Base-by-base conservation (phyloP, 2,888 invertebrate genomes). In the Flexamia atlantica region DNA sequence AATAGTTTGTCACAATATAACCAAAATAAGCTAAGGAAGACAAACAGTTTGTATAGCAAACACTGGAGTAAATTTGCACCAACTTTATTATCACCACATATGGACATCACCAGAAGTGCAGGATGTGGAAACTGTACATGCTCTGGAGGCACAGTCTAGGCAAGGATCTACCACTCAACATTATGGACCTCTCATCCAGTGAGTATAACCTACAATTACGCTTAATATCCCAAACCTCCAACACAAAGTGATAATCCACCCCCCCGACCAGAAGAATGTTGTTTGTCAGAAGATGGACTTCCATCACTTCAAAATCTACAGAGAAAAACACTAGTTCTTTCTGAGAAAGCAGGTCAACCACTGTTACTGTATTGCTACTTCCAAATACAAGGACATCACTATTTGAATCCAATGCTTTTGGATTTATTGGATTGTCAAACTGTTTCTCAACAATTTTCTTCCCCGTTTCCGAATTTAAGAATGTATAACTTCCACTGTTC, bases 211-310 rank as follows among this genome's bases (percentile, higher is more conserved):
- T 30, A 30, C 32, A 32, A 25, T n/a, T 53, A 10, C 23, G 23
- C 57, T 79, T 79, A n/a, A 79, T 30, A 23, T 79, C 79, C 79
- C 79, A 79, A 4, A 79, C 79, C 46, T 79, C 79, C 53, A 79
- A 17, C 17, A 79, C 79, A 79, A 57, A 79, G 12, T 57, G 79
- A 36, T 79, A 36, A 57, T 79, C 57, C 3, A 57, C 57, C 46
- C 79, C 79, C n/a, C 79, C 79, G 10, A 79, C 57, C 32, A 79
- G 57, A 14, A 79, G 79, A n/a, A 79, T 53, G 57, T 79, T 57
- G 25, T 30, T 28, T 3, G 46, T 28, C 20, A 79, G 10, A 20
- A 79, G 36, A 20, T 53, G 28, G 2, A 79, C 79, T 36, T 79
- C 79, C 30, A 30, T 79, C 4, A 79, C 79, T 20, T 79, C 79